Percentiles rank a stretch among this genome's conserved stretches.
These are phyloP conservation scores for Cryptus viduatorius DNA, from an alignment of 2,888 invertebrate genomes.

Conservation along the genomic window DNA sequence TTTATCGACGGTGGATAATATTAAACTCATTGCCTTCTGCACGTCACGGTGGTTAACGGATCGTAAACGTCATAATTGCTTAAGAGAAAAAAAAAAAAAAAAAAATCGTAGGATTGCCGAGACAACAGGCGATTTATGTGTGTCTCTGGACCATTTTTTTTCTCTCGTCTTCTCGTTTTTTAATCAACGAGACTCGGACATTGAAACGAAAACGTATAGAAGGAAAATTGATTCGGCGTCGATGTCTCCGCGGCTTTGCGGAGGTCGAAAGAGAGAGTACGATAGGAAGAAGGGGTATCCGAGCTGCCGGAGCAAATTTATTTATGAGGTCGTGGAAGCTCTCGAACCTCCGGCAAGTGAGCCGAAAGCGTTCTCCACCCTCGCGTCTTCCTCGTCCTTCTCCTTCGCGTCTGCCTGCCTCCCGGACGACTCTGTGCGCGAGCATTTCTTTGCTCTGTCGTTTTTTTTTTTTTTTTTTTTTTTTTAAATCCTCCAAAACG, in stretches of 20 bases:
- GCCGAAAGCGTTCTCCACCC: constrained; percentile 57
- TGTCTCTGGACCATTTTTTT: background rate
- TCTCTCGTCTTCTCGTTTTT: background rate
- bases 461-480: constrained; percentile 26
- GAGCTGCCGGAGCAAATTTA: constrained; percentile 60
- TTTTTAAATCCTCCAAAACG: constrained; percentile 53
- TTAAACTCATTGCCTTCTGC: background rate
- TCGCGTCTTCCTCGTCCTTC: constrained; percentile 12
- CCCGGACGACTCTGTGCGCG: constrained; percentile 41
- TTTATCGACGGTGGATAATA: constrained; percentile 39
- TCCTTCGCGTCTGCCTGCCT: constrained; percentile 28
- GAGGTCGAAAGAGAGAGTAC: constrained; percentile 9
- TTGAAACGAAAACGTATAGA: constrained; percentile 47
- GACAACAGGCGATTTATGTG: constrained; percentile 16
- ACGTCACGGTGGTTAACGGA: background rate
- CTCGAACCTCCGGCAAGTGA: constrained; percentile 61
- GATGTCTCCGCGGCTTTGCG: constrained; percentile 42
- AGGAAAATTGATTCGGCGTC: constrained; percentile 63
- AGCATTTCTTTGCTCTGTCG: constrained; percentile 17
- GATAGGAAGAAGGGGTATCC: constrained; percentile 26
- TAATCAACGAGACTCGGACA: constrained; percentile 36
- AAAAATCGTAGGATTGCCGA: background rate
- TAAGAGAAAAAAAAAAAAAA: background rate
- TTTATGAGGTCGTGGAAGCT: constrained; percentile 66
- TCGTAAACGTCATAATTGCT: constrained; percentile 1